Evolutionary conservation across 1,140 invertebrate species (phyloP).

Genomic region (Eurosta solidaginis): DNA sequence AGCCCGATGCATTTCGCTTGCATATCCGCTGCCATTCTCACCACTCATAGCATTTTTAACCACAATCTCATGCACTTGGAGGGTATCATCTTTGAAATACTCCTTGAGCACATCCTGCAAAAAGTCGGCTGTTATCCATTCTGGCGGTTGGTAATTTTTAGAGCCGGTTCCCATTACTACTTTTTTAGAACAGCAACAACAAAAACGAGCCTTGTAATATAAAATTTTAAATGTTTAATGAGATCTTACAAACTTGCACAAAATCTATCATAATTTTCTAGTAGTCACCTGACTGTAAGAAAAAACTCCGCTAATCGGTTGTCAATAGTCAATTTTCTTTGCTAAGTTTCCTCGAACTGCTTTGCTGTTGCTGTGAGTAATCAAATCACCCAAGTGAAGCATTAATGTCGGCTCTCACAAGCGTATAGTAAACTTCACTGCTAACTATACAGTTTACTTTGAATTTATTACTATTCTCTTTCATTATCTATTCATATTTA

Average conservation of each 20-base stretch:
- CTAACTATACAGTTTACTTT: not conserved
- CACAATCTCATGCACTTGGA: slow-evolving; percentile 46
- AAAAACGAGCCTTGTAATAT: not conserved
- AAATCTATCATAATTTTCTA: not conserved
- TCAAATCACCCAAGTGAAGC: not conserved
- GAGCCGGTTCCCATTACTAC: slow-evolving; percentile 52
- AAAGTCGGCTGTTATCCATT: slow-evolving; percentile 53
- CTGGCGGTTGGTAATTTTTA: slow-evolving; percentile 52
- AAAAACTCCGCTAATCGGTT: slow-evolving; percentile 6
- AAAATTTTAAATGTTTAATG: not conserved
- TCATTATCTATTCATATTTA: not conserved
- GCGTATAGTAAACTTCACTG: too few species aligned
- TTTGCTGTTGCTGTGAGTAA: not conserved
- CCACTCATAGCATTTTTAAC: slow-evolving; percentile 46
- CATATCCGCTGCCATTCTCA: slow-evolving; percentile 45
- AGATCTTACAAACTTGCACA: too few species aligned
- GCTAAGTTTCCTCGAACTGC: not conserved
- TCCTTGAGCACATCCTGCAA: slow-evolving; percentile 57
- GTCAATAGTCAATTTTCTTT: not conserved
- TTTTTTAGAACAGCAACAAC: not conserved
- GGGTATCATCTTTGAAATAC: slow-evolving; percentile 53
- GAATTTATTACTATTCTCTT: not conserved
- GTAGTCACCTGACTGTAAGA: slow-evolving; percentile 53
- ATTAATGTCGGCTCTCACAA: not conserved
- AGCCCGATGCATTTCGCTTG: slow-evolving; percentile 56